A percentile compares a stretch with the other conserved stretches of the same genome.
Evolutionary conservation across 2,113 vertebrate species (phyloP).

Genomic region (Tetrax tetrax): DNA sequence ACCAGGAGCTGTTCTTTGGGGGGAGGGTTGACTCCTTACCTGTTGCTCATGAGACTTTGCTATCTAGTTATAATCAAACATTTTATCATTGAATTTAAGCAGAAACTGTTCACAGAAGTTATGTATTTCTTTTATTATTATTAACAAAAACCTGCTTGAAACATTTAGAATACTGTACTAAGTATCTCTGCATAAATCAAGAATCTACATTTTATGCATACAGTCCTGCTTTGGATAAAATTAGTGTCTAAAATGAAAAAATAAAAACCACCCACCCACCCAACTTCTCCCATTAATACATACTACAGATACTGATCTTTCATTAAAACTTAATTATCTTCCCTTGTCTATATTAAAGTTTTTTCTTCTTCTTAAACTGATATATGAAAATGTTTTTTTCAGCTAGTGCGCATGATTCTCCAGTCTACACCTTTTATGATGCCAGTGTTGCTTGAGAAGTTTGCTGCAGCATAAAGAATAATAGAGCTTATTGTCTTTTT

Average conservation of each 20-base stretch:
- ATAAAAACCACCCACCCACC: background rate
- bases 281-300: background rate
- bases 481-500: constrained; percentile 29
- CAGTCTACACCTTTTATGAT: background rate
- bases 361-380: constrained; percentile 20
- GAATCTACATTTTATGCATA: background rate
- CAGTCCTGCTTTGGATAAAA: constrained; percentile 18
- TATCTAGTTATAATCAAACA: background rate
- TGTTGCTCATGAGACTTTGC: background rate
- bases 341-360: background rate
- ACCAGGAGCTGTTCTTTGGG: background rate
- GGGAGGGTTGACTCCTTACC: background rate
- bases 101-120: background rate
- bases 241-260: background rate
- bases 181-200: background rate
- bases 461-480: constrained; percentile 16
- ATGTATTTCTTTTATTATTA: background rate
- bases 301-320: background rate
- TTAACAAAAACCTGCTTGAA: background rate
- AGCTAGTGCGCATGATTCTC: constrained; percentile 42
- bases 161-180: background rate
- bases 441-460: constrained; percentile 9
- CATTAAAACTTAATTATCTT: background rate
- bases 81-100: background rate
- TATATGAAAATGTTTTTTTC: constrained; percentile 18